Conservation (phyloP, 1,140 invertebrate species). For the Pseudomyrmex dendroicus region DNA sequence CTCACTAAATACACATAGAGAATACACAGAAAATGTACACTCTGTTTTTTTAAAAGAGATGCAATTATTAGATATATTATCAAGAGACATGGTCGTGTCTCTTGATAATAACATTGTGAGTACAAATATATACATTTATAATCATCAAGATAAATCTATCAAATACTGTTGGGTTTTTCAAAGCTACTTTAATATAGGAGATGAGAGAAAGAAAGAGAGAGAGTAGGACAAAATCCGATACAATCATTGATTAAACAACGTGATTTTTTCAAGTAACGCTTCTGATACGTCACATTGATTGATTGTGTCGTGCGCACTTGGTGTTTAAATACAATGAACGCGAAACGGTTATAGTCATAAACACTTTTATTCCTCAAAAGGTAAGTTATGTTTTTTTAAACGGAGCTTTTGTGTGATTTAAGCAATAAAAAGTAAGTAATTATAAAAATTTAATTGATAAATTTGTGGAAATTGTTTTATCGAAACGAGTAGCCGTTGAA, state of each 20-base stretch:
- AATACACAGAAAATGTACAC: too few species aligned
- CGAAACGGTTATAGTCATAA: neutral
- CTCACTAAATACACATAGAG: too few species aligned
- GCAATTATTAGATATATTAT: too few species aligned
- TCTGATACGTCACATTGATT: neutral
- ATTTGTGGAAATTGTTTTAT: neutral
- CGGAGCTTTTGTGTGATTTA: neutral
- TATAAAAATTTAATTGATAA: neutral
- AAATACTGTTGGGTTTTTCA: too few species aligned
- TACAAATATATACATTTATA: too few species aligned
- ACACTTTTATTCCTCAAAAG: neutral
- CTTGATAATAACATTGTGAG: too few species aligned
- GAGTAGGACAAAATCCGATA: neutral
- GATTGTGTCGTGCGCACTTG: constrained; percentile 8
- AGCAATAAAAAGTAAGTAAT: neutral
- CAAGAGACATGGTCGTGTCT: too few species aligned
- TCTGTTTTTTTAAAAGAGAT: too few species aligned
- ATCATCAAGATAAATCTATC: too few species aligned
- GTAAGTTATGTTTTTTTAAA: constrained; percentile 36
- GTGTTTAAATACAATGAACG: constrained; percentile 58
- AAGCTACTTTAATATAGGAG: too few species aligned
- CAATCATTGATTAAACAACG: neutral
- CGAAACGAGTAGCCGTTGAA: neutral
- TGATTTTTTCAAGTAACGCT: neutral
- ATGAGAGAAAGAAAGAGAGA: too few species aligned